Evolutionary conservation across 2,797 vertebrate genomes (phyloP).

Genomic region (Acipenser oxyrinchus): DNA sequence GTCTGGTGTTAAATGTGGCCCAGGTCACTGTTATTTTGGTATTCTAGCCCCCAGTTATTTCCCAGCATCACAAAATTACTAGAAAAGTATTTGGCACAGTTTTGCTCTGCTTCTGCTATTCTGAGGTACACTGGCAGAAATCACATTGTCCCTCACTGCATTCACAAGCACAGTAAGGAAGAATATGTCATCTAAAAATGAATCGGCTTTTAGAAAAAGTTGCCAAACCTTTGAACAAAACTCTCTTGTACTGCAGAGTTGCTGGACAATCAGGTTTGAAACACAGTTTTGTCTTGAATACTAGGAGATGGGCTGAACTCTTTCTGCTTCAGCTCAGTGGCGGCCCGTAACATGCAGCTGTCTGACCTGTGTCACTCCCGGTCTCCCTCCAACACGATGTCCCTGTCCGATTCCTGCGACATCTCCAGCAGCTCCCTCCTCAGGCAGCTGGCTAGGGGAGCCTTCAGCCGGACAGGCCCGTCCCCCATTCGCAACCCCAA

Average conservation of each 20-base stretch:
- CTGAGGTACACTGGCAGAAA: too few species aligned
- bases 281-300: constrained; percentile 12
- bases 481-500: constrained; percentile 54
- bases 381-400: constrained; percentile 20
- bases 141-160: background rate
- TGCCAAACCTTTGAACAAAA: too few species aligned
- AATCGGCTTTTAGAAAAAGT: background rate
- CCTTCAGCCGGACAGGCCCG: constrained; percentile 32
- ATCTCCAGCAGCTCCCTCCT: constrained; percentile 54
- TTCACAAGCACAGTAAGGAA: background rate
- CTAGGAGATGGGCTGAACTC: constrained; percentile 60
- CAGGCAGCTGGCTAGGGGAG: constrained; percentile 39
- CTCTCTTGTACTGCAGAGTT: background rate
- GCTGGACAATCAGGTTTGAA: background rate
- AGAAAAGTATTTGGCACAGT: too few species aligned
- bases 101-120: background rate
- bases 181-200: background rate
- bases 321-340: constrained; percentile 48
- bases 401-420: constrained; percentile 32
- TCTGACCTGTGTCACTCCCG: constrained; percentile 30
- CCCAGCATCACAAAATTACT: too few species aligned
- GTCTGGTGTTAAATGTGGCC: too few species aligned
- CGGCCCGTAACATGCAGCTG: constrained; percentile 51
- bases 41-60: too few species aligned
- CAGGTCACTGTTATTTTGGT: too few species aligned